A percentile compares a stretch with the other conserved stretches of the same genome.
Evolutionary conservation across 2,113 vertebrate species (phyloP).

Genomic region (Gambusia holbrooki): DNA sequence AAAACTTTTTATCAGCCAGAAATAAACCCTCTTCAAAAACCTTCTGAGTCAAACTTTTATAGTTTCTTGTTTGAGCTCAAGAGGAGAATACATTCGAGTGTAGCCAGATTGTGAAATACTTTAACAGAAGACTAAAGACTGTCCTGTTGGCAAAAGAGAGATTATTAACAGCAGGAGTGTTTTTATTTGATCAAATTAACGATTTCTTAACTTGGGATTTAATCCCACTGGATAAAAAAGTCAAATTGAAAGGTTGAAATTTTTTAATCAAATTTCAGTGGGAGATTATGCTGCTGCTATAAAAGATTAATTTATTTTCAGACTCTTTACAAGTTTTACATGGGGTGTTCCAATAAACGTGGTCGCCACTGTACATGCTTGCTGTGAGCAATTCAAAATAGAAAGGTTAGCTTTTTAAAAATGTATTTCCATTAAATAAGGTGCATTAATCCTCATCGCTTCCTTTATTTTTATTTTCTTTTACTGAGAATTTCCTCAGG

Average conservation of each 20-base stretch:
- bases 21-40: too few species aligned
- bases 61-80: not conserved
- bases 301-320: not conserved
- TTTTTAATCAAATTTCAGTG: not conserved
- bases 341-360: constrained; percentile 1
- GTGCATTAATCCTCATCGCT: constrained; percentile 32
- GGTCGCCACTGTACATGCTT: not conserved
- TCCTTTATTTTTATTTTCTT: constrained; percentile 20
- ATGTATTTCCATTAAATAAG: constrained; percentile 42
- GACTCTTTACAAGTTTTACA: not conserved
- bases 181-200: too few species aligned
- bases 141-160: too few species aligned
- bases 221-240: too few species aligned
- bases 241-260: not conserved
- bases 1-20: too few species aligned
- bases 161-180: too few species aligned
- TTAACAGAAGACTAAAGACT: not conserved
- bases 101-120: not conserved
- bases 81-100: not conserved
- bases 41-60: not conserved
- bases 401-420: constrained; percentile 18
- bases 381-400: constrained; percentile 23
- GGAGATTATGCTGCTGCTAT: not conserved
- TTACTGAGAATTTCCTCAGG: constrained; percentile 25
- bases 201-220: too few species aligned